Evolutionary conservation across 2,113 vertebrate species (phyloP).

Genomic region (rat (Rattus norvegicus)): GRCr8 NC_086020.1:219119001-219119500

Average conservation of each 20-base stretch:
- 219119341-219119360: slow-evolving; percentile 11
- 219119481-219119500: background rate
- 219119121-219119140: background rate
- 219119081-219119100: background rate
- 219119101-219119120: background rate
- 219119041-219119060: background rate
- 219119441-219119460: background rate
- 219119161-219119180: background rate
- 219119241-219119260: background rate
- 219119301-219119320: background rate
- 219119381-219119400: background rate
- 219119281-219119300: background rate
- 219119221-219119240: background rate
- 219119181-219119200: background rate
- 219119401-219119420: background rate
- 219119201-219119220: background rate
- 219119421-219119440: background rate
- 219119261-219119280: background rate
- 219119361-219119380: background rate
- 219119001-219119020: background rate
- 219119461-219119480: background rate
- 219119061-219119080: background rate
- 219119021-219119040: background rate
- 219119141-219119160: background rate
- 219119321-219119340: background rate